Percentiles rank a stretch among this genome's conserved stretches.
phyloP scores from a whole-genome alignment of 2,888 invertebrate species.

The Thymelicus sylvestris region DNA sequence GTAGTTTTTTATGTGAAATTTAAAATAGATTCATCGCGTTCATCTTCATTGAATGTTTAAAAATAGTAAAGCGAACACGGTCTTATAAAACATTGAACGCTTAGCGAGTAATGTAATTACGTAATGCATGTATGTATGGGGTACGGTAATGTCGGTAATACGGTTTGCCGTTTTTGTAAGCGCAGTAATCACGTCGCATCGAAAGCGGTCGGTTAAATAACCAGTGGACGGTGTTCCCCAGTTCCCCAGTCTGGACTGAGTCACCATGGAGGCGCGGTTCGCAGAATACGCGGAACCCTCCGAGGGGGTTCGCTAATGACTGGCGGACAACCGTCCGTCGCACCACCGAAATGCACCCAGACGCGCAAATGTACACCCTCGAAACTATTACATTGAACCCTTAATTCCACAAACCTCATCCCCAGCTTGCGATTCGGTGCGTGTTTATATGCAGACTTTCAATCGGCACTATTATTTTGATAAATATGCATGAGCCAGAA shows the following conservation, averaged over 20 bases:
- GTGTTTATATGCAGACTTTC: slow-evolving; percentile 83
- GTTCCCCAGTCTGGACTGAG: slow-evolving; percentile 43
- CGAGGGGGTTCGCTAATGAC: slow-evolving; percentile 77
- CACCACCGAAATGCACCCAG: slow-evolving; percentile 56
- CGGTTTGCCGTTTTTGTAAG: slow-evolving; percentile 27
- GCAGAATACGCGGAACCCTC: slow-evolving; percentile 76
- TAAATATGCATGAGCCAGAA: slow-evolving; percentile 83
- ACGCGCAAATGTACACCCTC: slow-evolving; percentile 75
- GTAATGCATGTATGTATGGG: slow-evolving; percentile 28
- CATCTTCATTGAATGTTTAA: not conserved
- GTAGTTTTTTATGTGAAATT: no score
- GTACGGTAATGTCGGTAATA: slow-evolving; percentile 11
- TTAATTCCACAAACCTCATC: slow-evolving; percentile 62
- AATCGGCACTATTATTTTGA: slow-evolving; percentile 83
- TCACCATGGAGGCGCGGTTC: slow-evolving; percentile 57
- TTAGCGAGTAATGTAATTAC: slow-evolving; percentile 2
- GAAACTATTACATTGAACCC: slow-evolving; percentile 70
- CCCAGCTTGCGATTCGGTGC: slow-evolving; percentile 71
- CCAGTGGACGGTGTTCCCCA: slow-evolving; percentile 69
- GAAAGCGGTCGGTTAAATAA: slow-evolving; percentile 58
- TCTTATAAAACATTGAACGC: slow-evolving; percentile 21
- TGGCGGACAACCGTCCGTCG: slow-evolving; percentile 69
- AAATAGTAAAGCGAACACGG: not conserved
- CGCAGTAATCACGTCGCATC: slow-evolving; percentile 58
- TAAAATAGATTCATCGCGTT: not conserved